Conservation (phyloP, 2,113 vertebrate genomes). For the Grantiella picta region DNA sequence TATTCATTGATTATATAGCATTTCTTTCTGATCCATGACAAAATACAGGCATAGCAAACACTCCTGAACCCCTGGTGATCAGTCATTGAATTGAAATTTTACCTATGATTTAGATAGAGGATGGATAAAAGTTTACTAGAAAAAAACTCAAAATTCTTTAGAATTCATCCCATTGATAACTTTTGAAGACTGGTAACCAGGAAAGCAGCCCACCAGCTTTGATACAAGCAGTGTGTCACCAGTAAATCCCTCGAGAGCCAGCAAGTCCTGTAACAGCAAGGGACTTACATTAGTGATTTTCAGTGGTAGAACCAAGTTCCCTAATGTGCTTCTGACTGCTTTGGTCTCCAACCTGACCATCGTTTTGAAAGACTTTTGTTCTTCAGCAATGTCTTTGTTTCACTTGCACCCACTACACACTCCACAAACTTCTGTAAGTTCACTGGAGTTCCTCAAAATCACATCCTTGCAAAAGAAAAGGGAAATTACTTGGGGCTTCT, state of each 20-base stretch:
- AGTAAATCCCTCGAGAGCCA: not conserved
- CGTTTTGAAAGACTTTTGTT: not conserved
- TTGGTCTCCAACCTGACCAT: not conserved
- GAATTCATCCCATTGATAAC: not conserved
- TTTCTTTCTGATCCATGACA: not conserved
- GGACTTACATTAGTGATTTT: not conserved
- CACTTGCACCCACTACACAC: not conserved
- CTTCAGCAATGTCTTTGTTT: not conserved
- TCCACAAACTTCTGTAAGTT: not conserved
- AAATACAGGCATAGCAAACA: not conserved
- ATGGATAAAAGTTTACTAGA: not conserved
- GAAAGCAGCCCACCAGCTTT: not conserved
- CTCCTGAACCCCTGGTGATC: not conserved
- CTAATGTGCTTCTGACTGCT: not conserved
- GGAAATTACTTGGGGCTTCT: not conserved
- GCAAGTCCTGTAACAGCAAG: not conserved
- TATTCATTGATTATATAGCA: not conserved
- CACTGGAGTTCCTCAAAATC: not conserved
- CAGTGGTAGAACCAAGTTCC: not conserved
- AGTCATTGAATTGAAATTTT: not conserved
- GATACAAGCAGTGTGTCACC: not conserved
- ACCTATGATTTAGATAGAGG: not conserved
- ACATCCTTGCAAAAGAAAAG: not conserved
- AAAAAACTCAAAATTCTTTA: not conserved
- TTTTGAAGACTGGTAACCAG: not conserved